phyloP scores from a whole-genome alignment of 2,797 vertebrate genomes.

The Neosilurus mollespiculum region DNA sequence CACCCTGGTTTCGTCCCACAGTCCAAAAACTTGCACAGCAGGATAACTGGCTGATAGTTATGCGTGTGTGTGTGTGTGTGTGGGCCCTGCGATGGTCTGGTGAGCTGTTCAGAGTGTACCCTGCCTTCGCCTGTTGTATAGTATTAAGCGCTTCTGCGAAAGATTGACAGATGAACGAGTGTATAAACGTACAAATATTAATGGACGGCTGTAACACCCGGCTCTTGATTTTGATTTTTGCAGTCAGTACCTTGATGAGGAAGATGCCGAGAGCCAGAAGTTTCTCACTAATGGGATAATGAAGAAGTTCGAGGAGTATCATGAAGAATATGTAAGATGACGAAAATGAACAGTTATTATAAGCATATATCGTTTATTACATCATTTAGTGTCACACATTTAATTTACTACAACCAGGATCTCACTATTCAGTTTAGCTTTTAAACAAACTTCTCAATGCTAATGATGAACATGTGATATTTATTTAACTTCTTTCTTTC shows the following conservation, averaged over 20 bases:
- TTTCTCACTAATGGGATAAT: conserved; percentile 89
- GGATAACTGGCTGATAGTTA: too few relatives aligned
- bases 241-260: conserved; percentile 81
- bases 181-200: background rate
- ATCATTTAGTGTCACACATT: background rate
- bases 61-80: too few relatives aligned
- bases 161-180: background rate
- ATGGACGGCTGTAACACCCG: background rate
- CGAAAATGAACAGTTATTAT: background rate
- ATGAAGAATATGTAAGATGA: conserved; percentile 89
- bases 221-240: conserved; percentile 19
- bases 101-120: too few relatives aligned
- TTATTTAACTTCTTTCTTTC: background rate
- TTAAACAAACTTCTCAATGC: background rate
- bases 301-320: conserved; percentile 86
- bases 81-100: too few relatives aligned
- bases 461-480: background rate
- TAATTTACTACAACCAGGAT: background rate
- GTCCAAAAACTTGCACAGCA: too few relatives aligned
- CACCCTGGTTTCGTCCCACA: too few relatives aligned
- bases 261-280: conserved; percentile 86
- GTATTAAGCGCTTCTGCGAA: too few relatives aligned
- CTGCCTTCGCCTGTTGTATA: too few relatives aligned
- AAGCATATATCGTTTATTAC: background rate
- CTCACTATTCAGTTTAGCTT: background rate